Evolutionary conservation across 2,113 vertebrate genomes (phyloP), one percentile per base, ranked within the genome.

Genomic region (Numida meleagris): DNA sequence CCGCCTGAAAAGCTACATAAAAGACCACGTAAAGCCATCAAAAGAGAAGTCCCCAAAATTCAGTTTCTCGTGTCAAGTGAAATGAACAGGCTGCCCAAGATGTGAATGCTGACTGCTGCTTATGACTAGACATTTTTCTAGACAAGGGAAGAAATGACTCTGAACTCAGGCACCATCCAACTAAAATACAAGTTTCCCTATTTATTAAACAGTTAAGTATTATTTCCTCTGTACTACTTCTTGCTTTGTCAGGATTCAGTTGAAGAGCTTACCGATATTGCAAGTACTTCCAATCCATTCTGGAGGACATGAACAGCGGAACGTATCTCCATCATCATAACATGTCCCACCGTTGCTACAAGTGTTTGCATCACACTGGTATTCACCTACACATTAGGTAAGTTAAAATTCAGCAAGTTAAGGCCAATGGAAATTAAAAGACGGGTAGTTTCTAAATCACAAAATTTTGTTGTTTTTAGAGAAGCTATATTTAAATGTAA

Each of bases 301-400:
- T 0, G 98, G 97, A 27, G 98, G 96, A 94, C 99, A 99, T 4
- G 97, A 98, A 29, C 99, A 99, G 82, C 97, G 98, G 96, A 99
- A 99, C 29, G 98, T 95, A 94, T 99, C 98, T 8, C 99, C 99
- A 6, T 98, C 98, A 86, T 99, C 99, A 2, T 98, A 98, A 77
- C 99, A 99, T 0, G 99, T 99, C 42, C 99, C 99, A 1, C 99
- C 99, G 2, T 99, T 99, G 53, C 98, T 98, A 96, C 99, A 99
- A 48, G 99, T 99, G 40, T 95, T 97, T 12, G 98, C 96, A 70
- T 99, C 99, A 16, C 99, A 99, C 82, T 99, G 99, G 96, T 97
- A 99, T 94, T 99, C 99, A 51, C 98, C 99, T 99, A 92, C 4
- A 33, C 8, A 67, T 10, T 80, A 95, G 94, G 75, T 4, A 89